A percentile compares a stretch with the other conserved stretches of the same genome.
phyloP scores from a whole-genome alignment of 2,797 vertebrate species.

The Zalophus californianus region DNA sequence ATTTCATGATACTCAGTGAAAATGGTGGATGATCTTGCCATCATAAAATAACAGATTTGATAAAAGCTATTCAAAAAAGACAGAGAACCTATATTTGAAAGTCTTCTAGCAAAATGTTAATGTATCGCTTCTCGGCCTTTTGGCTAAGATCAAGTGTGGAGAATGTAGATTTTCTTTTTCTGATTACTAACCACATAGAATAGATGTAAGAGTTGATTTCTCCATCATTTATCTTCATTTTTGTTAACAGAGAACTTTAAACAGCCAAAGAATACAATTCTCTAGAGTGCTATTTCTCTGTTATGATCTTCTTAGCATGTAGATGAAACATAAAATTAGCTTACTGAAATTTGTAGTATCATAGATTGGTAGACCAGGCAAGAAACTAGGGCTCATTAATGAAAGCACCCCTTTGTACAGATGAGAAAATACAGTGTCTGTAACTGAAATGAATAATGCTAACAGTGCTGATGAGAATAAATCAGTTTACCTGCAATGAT shows the following conservation, averaged over 20 bases:
- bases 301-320: neutral
- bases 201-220: neutral
- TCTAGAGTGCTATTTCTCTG: neutral
- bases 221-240: neutral
- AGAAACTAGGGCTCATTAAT: constrained; percentile 22
- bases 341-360: neutral
- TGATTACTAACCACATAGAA: neutral
- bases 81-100: neutral
- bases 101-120: neutral
- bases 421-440: constrained; percentile 49
- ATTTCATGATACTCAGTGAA: neutral
- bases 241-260: neutral
- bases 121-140: too few relatives aligned
- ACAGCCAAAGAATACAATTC: neutral
- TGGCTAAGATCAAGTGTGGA: neutral
- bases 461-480: constrained; percentile 15
- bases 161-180: neutral
- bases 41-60: neutral
- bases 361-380: neutral
- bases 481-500: constrained; percentile 45
- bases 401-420: neutral
- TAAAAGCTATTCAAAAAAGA: neutral
- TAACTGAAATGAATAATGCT: constrained; percentile 39
- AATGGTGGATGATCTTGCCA: neutral
- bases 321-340: constrained; percentile 52